Conservation (phyloP, 2,888 invertebrate genomes). For the Stenotaenia linearis region DNA sequence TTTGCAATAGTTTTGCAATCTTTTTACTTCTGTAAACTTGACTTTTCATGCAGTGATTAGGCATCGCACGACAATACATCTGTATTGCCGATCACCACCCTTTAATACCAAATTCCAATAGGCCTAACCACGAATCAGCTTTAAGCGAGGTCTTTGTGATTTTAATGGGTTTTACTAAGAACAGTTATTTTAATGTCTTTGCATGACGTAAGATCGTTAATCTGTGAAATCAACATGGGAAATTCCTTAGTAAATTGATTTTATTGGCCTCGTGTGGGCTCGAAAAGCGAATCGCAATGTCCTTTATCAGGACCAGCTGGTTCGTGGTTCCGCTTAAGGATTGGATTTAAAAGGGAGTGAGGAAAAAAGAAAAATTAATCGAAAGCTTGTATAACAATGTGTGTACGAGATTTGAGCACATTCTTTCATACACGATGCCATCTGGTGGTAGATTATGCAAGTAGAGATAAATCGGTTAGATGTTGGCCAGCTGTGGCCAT, state of each 20-base stretch:
- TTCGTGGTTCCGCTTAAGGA: neutral
- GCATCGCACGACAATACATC: too few relatives aligned
- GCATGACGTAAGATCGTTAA: neutral
- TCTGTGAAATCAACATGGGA: constrained; percentile 1
- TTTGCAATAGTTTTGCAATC: too few relatives aligned
- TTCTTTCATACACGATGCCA: neutral
- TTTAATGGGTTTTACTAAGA: neutral
- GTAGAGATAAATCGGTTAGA: constrained; percentile 12
- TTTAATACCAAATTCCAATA: neutral
- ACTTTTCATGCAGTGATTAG: too few relatives aligned
- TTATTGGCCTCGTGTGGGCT: constrained; percentile 16
- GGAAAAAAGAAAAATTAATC: neutral
- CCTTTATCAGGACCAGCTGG: neutral
- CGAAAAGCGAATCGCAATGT: neutral
- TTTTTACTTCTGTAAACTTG: too few relatives aligned
- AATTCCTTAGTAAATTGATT: constrained; percentile 5
- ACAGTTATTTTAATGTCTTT: neutral
- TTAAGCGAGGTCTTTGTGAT: neutral
- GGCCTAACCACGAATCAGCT: neutral
- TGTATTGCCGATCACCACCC: too few relatives aligned
- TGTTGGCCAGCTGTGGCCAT: constrained; percentile 26
- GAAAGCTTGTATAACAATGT: neutral
- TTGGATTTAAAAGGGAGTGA: neutral
- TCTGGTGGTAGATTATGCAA: constrained; percentile 11
- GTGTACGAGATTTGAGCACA: neutral